A percentile compares a stretch with the other conserved stretches of the same genome.
Conservation (phyloP, 2,888 invertebrate species). For the Caenorhabditis uteleia region DNA sequence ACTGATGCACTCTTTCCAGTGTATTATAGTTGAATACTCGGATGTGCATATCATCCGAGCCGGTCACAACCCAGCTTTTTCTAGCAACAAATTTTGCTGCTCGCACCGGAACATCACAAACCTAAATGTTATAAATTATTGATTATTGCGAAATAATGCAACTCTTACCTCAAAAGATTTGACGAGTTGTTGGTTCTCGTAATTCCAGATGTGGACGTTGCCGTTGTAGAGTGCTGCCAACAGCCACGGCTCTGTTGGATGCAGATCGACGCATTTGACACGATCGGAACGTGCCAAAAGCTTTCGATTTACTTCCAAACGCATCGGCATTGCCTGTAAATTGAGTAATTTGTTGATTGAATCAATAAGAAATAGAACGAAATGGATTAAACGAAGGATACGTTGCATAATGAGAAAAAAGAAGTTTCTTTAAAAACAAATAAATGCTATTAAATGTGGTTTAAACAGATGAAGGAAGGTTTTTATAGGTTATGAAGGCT, state of each 20-base stretch:
- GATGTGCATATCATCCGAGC: constrained; percentile 80
- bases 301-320: constrained; percentile 96
- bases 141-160: neutral
- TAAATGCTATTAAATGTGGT: too few relatives aligned
- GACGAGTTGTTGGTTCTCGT: constrained; percentile 83
- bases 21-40: constrained; percentile 98
- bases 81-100: constrained; percentile 93
- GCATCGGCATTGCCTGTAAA: constrained; percentile 78
- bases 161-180: constrained; percentile 75
- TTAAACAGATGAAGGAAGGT: too few relatives aligned
- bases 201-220: constrained; percentile 98
- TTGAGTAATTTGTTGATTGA: neutral
- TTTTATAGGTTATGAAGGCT: too few relatives aligned
- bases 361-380: neutral
- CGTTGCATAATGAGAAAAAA: too few relatives aligned
- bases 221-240: constrained; percentile 97
- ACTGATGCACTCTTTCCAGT: constrained; percentile 89
- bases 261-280: constrained; percentile 87
- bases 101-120: constrained; percentile 92
- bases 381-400: neutral
- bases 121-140: constrained; percentile 71
- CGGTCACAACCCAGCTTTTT: constrained; percentile 98
- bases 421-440: too few relatives aligned
- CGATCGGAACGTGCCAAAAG: constrained; percentile 95
- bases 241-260: constrained; percentile 98